A percentile compares a stretch with the other conserved stretches of the same genome.
Evolutionary conservation across 2,797 vertebrate genomes (phyloP).

Genomic region (Propithecus deckenii): DNA sequence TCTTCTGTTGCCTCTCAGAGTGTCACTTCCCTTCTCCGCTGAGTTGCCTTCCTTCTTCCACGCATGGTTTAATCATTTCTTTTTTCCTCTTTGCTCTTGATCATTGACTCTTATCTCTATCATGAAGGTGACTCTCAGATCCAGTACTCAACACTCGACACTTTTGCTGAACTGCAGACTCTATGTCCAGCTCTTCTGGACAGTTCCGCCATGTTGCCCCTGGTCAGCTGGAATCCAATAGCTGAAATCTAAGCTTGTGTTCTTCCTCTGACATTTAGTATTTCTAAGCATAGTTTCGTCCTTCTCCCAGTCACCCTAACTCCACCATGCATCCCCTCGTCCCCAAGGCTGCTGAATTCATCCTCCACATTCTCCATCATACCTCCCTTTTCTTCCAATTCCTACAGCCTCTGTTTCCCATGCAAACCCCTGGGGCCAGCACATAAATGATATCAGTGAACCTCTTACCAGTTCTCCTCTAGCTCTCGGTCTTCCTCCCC

Average conservation of each 20-base stretch:
- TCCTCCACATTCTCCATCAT: neutral
- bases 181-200: neutral
- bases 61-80: accelerated
- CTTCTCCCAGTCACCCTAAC: neutral
- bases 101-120: neutral
- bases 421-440: neutral
- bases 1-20: neutral
- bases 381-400: neutral
- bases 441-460: neutral
- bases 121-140: accelerated
- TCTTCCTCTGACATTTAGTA: neutral
- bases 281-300: neutral
- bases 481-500: neutral
- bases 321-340: neutral
- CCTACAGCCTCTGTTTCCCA: neutral
- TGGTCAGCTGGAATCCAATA: neutral
- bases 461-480: neutral
- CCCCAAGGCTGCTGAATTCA: neutral
- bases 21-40: neutral
- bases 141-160: neutral
- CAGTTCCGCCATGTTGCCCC: accelerated
- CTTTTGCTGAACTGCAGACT: neutral
- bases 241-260: neutral
- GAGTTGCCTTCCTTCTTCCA: neutral
- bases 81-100: neutral